Base-by-base conservation (phyloP, 2,888 invertebrate species). In the Muscina levida region DNA sequence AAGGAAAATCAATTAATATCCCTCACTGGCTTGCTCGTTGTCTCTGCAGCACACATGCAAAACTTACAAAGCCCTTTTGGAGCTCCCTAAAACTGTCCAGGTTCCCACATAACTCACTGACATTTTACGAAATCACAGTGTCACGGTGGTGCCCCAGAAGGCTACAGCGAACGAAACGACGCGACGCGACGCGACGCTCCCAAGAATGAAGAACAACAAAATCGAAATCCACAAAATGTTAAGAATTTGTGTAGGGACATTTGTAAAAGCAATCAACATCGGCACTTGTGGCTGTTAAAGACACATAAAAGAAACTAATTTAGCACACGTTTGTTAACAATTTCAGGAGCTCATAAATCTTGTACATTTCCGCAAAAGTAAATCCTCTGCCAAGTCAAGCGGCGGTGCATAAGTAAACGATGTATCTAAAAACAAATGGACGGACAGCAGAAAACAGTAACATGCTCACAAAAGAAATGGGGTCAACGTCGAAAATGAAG, bases 321-420 rank as follows among this genome's bases (percentile, higher is more conserved):
- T 81, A 77, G 74, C 77, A 74, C 81, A 81, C 81, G 81, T 77
- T 81, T 74, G 77, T 81, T 81, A 81, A 81, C 77, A 81, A 74
- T 81, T 81, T 75, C 72, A 65, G 74, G 62, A 81, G 81, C 72
- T 81, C 74, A 77, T 77, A 81, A 81, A 77, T 81, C 74, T 77
- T 75, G 67, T 56, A 22, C 67, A 56, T 39, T 59, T 59, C 17
- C 62, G 26, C 42, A 15, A 62, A 24, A 44, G 44, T 11, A 42
- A 56, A 24, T 67, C 56, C 65, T 10, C 17, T n/a, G n/a, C 57
- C 46, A 39, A 31, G 13, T n/a, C n/a, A n/a, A n/a, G n/a, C n/a
- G n/a, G n/a, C n/a, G n/a, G n/a, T n/a, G n/a, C n/a, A n/a, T n/a
- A n/a, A n/a, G n/a, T n/a, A n/a, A n/a, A 48, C 15, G 66, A 31